Evolutionary conservation across 2,797 vertebrate genomes (phyloP).

Genomic region (Diplodus puntazzo): DNA sequence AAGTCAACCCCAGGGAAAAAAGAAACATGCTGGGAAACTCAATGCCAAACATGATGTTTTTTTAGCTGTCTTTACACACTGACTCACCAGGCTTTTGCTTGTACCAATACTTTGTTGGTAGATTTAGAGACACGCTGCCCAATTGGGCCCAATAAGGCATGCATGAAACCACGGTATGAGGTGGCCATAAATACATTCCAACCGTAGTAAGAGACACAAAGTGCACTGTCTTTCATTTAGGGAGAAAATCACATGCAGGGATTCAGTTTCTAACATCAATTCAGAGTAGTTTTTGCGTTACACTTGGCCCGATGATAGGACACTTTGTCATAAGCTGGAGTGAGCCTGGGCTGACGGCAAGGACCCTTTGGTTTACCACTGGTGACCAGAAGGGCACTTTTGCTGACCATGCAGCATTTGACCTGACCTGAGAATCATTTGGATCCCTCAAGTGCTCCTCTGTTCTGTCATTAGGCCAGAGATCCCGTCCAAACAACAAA

Average conservation of each 20-base stretch:
- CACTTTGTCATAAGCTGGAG: background rate
- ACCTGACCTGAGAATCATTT: background rate
- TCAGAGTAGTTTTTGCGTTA: background rate
- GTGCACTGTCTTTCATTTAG: background rate
- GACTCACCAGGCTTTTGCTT: background rate
- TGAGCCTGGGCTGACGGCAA: background rate
- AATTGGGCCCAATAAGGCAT: background rate
- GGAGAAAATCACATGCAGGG: background rate
- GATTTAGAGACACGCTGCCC: background rate
- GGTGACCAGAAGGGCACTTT: background rate
- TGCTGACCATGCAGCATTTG: background rate
- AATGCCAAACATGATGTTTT: background rate
- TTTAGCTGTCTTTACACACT: background rate
- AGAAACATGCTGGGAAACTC: background rate
- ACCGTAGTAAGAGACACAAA: background rate
- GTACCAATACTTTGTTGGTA: background rate
- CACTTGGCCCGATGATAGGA: background rate
- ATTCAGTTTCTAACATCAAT: background rate
- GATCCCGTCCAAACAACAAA: background rate
- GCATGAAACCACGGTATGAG: background rate
- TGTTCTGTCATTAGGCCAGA: background rate
- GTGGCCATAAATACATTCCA: background rate
- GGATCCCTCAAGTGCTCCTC: background rate
- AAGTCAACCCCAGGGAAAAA: background rate
- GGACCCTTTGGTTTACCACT: background rate